Evolutionary conservation across 2,888 invertebrate species (phyloP).

Genomic region (Malthinus flaveolus): DNA sequence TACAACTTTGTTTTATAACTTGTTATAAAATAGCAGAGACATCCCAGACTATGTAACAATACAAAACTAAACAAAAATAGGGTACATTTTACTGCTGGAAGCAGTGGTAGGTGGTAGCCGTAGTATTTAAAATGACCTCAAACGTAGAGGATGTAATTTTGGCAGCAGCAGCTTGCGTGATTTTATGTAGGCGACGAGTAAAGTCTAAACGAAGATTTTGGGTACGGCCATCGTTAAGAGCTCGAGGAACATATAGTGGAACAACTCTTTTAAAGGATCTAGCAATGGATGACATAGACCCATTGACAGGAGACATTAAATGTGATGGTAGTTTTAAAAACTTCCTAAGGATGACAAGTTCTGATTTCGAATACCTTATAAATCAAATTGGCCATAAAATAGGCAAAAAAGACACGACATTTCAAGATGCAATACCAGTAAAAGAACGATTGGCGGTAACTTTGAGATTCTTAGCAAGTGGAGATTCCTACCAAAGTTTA

Average conservation of each 20-base stretch:
- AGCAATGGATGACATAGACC: neutral
- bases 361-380: conserved; percentile 8
- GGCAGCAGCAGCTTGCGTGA: conserved; percentile 8
- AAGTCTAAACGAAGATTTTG: neutral
- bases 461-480: neutral
- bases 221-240: neutral
- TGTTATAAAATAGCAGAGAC: neutral
- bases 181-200: neutral
- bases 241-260: neutral
- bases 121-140: neutral
- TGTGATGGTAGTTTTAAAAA: conserved; percentile 6
- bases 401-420: neutral
- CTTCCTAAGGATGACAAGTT: conserved; percentile 4
- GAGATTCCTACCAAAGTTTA: neutral
- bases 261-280: neutral
- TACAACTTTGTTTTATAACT: neutral
- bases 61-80: no score
- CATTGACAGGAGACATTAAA: neutral
- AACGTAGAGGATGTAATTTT: conserved; percentile 1
- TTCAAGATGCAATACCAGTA: neutral
- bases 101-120: neutral
- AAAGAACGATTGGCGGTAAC: neutral
- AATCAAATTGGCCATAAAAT: neutral
- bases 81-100: neutral
- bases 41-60: neutral